Conservation (phyloP, 2,113 vertebrate species). For the Hyperoodon ampullatus region DNA sequence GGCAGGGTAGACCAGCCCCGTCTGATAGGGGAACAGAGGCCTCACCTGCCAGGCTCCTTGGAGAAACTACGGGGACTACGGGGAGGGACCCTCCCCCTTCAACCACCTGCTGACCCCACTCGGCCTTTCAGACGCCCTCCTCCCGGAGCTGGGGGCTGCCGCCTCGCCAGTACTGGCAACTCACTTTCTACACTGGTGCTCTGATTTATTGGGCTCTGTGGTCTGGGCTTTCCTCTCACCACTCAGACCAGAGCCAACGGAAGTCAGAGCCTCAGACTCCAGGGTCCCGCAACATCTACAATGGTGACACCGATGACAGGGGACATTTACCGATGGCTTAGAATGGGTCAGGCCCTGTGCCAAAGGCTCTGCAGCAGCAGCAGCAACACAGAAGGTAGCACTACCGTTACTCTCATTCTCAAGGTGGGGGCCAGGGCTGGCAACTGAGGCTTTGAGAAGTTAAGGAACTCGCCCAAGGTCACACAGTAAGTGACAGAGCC, state of each 20-base stretch:
- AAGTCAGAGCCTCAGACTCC: neutral
- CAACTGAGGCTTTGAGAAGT: neutral
- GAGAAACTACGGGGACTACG: neutral
- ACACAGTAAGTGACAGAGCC: neutral
- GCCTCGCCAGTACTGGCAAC: rapidly evolving
- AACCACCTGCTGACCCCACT: neutral
- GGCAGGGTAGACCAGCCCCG: rapidly evolving
- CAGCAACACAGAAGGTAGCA: rapidly evolving
- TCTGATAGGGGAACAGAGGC: neutral
- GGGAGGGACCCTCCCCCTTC: neutral
- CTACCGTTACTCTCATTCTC: rapidly evolving
- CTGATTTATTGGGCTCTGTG: neutral
- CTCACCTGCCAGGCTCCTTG: neutral
- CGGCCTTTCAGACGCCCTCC: neutral
- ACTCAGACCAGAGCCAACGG: neutral
- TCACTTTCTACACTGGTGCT: neutral
- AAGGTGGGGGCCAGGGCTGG: neutral
- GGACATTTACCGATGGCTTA: neutral
- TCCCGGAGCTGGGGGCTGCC: neutral
- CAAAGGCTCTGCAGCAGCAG: neutral
- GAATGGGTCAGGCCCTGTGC: rapidly evolving
- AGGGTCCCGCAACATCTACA: neutral
- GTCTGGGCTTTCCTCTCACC: neutral
- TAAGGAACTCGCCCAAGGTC: neutral
- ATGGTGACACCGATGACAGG: rapidly evolving